phyloP scores from a whole-genome alignment of 2,797 vertebrate genomes.

The Pseudotriccus pelzelni region DNA sequence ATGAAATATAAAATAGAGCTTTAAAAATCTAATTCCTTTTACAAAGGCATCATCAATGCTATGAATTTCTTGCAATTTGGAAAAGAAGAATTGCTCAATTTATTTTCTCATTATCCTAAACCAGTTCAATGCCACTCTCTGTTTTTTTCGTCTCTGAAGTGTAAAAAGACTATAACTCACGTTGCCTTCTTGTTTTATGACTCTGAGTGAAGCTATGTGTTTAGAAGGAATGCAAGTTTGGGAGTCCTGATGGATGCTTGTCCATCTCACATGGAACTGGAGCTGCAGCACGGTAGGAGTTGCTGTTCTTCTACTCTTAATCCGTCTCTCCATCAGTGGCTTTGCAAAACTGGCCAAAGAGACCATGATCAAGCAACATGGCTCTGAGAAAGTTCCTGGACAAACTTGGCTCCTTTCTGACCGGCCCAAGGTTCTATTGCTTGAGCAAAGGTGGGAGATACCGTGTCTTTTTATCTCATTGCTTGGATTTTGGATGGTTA shows the following conservation, averaged over 20 bases:
- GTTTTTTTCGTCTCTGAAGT: background rate
- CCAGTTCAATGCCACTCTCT: background rate
- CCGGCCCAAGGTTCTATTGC: background rate
- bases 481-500: background rate
- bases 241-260: background rate
- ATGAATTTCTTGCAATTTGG: background rate
- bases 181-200: background rate
- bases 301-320: background rate
- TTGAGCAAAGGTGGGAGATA: background rate
- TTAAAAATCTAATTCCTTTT: conserved; percentile 16
- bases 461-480: background rate
- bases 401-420: background rate
- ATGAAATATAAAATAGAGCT: background rate
- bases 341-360: background rate
- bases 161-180: background rate
- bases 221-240: background rate
- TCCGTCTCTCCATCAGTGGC: background rate
- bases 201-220: background rate
- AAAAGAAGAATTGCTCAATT: background rate
- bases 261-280: background rate
- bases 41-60: background rate
- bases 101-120: conserved; percentile 19
- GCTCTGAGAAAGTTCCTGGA: background rate
- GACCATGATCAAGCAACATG: background rate
- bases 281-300: background rate